Base-by-base conservation (phyloP, 2,113 vertebrate species). In the Corythornis madagascariensis region DNA sequence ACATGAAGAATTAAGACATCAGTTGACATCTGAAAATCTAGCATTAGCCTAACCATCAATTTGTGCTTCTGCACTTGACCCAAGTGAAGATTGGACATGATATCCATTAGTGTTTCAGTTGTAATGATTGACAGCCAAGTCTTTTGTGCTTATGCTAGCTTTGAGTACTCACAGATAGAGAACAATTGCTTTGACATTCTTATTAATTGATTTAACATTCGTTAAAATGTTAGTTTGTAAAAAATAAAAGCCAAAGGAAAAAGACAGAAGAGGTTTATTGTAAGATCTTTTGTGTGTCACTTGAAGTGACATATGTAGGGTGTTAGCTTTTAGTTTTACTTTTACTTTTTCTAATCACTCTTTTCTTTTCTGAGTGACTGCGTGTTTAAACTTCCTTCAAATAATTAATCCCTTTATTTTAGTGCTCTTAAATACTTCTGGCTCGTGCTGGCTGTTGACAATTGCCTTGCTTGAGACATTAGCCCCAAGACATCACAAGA, bases 1-100 rank as follows among this genome's bases (percentile, higher is more conserved):
- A 73, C 69, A 71, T 63, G n/a, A 92, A 40, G 83, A 95, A 97
- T 94, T 94, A 96, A 97, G 86, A 91, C 90, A 63, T 90, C 70
- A 84, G 45, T 75, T 82, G 75, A 87, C 76, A 43, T 38, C n/a
- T 95, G 52, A 59, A 95, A 95, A 79, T 85, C 64, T 56, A 85
- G 56, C 83, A 83, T 61, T 71, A 86, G 43, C 45, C 77, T 90
- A 88, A 79, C 78, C 45, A 93, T 89, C 69, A 94, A 55, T 96
- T 89, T 96, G 88, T 85, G 75, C 43, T 48, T 42, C 33, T 47
- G 66, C 71, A 80, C 76, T 95, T 87, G 88, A 94, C 40, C 72
- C 47, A 95, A 94, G 61, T 22, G 71, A 89, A 92, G 87, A 95
- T 82, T 92, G 89, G 78, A 80, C 52, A 90, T 43, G 14, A 85